Conservation (phyloP, 2,888 invertebrate genomes). For the Bellardia pandia region DNA sequence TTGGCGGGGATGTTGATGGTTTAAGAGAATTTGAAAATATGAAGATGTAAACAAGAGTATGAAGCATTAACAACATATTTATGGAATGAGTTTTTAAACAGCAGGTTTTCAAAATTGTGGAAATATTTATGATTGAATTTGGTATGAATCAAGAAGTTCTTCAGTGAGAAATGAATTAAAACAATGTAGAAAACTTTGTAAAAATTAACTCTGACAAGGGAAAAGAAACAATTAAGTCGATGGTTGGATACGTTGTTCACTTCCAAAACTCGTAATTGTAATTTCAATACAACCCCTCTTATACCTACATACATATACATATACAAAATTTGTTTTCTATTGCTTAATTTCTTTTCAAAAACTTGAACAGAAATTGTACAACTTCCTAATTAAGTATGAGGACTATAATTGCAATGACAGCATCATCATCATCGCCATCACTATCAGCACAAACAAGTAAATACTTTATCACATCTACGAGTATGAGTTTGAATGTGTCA, state of each 20-base stretch:
- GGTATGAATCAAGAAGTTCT: neutral
- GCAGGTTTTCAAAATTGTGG: neutral
- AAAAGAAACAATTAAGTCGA: no score
- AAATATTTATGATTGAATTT: neutral
- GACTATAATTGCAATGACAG: conserved; percentile 9
- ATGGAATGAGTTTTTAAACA: neutral
- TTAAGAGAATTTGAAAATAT: neutral
- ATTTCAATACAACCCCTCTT: neutral
- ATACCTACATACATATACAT: neutral
- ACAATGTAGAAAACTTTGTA: neutral
- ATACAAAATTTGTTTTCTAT: neutral
- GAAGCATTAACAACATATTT: neutral
- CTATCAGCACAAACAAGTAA: neutral
- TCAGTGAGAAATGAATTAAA: neutral
- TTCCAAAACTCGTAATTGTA: neutral
- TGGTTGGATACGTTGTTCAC: no score
- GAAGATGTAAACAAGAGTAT: conserved; percentile 13
- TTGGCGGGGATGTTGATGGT: neutral
- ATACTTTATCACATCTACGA: neutral
- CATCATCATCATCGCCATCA: conserved; percentile 18
- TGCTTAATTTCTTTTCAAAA: conserved; percentile 21
- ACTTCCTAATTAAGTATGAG: conserved; percentile 60
- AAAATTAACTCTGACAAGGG: neutral
- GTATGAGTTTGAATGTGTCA: conserved; percentile 41
- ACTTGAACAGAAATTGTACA: conserved; percentile 45